These are phyloP conservation scores for Ypsolopha scabrella DNA, from an alignment of 2,888 invertebrate genomes.

Conservation along the genomic window DNA sequence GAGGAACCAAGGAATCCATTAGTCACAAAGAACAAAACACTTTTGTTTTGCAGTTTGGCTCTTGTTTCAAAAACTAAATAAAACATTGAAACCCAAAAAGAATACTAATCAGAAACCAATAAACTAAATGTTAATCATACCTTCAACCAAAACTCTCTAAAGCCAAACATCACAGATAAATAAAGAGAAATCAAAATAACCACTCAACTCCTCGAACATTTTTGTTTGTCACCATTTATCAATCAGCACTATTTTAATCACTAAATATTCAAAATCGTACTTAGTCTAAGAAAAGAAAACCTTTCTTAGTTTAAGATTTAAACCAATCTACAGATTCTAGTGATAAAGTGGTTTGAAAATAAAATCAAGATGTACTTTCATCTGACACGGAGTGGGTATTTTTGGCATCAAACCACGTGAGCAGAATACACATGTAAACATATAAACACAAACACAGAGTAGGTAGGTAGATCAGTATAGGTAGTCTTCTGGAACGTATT, in stretches of 20 bases:
- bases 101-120: background rate
- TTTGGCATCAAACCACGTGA: conserved; percentile 53
- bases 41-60: too few species aligned
- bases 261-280: background rate
- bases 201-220: background rate
- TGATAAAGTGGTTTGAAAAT: too few species aligned
- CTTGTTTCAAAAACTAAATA: too few species aligned
- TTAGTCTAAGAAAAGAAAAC: background rate
- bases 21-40: too few species aligned
- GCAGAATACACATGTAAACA: conserved; percentile 20
- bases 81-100: background rate
- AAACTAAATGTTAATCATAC: conserved; percentile 16
- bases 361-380: conserved; percentile 6
- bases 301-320: too few species aligned
- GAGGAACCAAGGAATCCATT: too few species aligned
- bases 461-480: conserved; percentile 14
- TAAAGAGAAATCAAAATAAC: conserved; percentile 16
- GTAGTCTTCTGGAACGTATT: conserved; percentile 13
- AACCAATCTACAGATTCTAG: too few species aligned
- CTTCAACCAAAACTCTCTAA: conserved; percentile 42
- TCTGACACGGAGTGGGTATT: conserved; percentile 28
- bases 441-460: conserved; percentile 18
- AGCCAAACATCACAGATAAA: conserved; percentile 38
- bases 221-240: background rate
- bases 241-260: background rate